These are phyloP conservation scores for Chrysotoxum bicinctum DNA, from an alignment of 2,888 invertebrate genomes.

Conservation along the genomic window DNA sequence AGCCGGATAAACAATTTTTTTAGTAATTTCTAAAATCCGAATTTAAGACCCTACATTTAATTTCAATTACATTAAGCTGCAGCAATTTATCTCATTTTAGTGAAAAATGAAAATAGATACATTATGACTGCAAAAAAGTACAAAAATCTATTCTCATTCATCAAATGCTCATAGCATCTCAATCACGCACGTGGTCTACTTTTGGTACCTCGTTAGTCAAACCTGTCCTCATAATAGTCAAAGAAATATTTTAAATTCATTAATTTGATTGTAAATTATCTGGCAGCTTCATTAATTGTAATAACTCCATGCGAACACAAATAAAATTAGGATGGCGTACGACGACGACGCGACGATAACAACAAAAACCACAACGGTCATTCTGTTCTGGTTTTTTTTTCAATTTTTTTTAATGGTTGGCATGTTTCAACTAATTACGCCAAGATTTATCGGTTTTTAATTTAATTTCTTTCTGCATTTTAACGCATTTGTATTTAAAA, in stretches of 20 bases:
- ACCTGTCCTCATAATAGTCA: constrained; percentile 45
- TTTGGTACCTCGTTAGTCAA: constrained; percentile 41
- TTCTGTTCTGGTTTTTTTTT: constrained; percentile 39
- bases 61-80: background rate
- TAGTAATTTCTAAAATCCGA: background rate
- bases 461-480: constrained; percentile 45
- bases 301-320: constrained; percentile 61
- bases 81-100: background rate
- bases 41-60: background rate
- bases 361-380: too few species aligned
- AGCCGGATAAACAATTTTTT: background rate
- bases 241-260: constrained; percentile 51
- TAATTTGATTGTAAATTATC: constrained; percentile 63
- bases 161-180: background rate
- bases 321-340: constrained; percentile 33
- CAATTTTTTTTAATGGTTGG: background rate
- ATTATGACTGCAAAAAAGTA: background rate
- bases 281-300: constrained; percentile 51
- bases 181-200: background rate
- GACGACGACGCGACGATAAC: background rate
- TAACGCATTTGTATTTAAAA: background rate
- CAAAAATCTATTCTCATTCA: background rate
- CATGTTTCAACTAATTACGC: constrained; percentile 67
- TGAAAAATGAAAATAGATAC: background rate
- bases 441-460: constrained; percentile 63